These are phyloP conservation scores for Agonum fuliginosum DNA, from an alignment of 2,888 invertebrate species.

Conservation along the genomic window DNA sequence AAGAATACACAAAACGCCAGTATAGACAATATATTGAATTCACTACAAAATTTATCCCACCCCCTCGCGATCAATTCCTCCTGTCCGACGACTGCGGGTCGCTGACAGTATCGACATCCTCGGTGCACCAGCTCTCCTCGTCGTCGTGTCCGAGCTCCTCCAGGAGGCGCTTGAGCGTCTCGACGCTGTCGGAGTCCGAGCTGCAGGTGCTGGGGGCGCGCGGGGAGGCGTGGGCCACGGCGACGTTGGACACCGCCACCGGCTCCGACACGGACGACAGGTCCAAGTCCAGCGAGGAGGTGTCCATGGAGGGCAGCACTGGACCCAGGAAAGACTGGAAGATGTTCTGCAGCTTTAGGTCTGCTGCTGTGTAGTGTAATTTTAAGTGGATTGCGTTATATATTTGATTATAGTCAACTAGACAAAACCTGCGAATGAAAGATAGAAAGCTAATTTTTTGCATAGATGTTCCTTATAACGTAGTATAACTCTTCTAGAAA, in stretches of 20 bases:
- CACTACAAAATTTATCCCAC: neutral
- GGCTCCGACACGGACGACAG: neutral
- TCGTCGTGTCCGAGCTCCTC: constrained; percentile 45
- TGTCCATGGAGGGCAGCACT: neutral
- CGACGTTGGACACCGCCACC: neutral
- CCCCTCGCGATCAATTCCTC: neutral
- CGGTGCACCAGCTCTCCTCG: constrained; percentile 18
- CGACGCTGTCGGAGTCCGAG: constrained; percentile 34
- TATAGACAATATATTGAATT: neutral
- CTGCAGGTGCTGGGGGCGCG: neutral
- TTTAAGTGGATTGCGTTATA: too few species aligned
- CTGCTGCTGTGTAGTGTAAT: constrained; percentile 17
- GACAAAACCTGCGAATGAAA: too few species aligned
- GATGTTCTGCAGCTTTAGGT: constrained; percentile 12
- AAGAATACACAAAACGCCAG: neutral
- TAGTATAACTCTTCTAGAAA: too few species aligned
- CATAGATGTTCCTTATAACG: too few species aligned
- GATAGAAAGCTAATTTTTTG: too few species aligned
- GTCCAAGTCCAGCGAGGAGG: constrained; percentile 11
- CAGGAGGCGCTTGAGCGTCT: constrained; percentile 30
- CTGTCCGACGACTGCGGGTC: neutral
- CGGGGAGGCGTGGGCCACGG: neutral
- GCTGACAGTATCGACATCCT: constrained; percentile 20
- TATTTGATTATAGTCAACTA: too few species aligned
- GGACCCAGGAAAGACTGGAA: constrained; percentile 17